phyloP scores from a whole-genome alignment of 92 coral and sea anemone species.

The Parazoanthus atlanticus region DNA sequence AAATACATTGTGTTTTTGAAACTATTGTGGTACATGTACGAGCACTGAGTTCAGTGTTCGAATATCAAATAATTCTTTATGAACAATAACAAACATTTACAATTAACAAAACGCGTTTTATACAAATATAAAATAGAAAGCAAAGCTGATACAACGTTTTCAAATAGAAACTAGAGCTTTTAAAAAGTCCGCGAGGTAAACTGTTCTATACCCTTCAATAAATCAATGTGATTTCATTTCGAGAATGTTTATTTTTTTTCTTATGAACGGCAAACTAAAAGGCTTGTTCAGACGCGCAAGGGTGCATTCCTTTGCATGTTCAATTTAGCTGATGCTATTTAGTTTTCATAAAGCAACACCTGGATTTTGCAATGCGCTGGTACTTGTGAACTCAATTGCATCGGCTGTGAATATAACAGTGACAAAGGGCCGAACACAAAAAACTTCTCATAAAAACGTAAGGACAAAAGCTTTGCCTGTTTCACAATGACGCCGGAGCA shows the following conservation, averaged over 20 bases:
- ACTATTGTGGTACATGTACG: too few relatives aligned
- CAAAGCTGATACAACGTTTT: too few relatives aligned
- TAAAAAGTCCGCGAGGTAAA: constrained; percentile 7
- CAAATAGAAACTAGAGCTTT: too few relatives aligned
- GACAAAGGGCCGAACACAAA: background rate
- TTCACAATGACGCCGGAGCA: background rate
- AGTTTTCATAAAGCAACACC: constrained; percentile 8
- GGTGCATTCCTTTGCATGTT: constrained; percentile 16
- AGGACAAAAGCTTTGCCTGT: background rate
- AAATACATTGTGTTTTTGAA: too few relatives aligned
- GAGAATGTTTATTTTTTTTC: background rate
- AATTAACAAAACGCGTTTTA: too few relatives aligned
- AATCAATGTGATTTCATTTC: background rate
- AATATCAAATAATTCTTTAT: too few relatives aligned
- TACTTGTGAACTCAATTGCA: background rate
- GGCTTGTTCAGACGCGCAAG: background rate
- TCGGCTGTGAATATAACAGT: background rate
- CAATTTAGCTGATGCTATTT: constrained; percentile 2
- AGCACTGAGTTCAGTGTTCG: too few relatives aligned
- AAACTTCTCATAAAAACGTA: background rate
- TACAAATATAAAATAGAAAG: too few relatives aligned
- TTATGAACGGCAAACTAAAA: constrained; percentile 8
- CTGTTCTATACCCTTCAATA: constrained; percentile 8
- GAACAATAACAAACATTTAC: too few relatives aligned
- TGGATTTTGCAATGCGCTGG: background rate